These are phyloP conservation scores for Pocillopora grandis DNA, from an alignment of 92 coral and sea anemone species.

Conservation along the genomic window DNA sequence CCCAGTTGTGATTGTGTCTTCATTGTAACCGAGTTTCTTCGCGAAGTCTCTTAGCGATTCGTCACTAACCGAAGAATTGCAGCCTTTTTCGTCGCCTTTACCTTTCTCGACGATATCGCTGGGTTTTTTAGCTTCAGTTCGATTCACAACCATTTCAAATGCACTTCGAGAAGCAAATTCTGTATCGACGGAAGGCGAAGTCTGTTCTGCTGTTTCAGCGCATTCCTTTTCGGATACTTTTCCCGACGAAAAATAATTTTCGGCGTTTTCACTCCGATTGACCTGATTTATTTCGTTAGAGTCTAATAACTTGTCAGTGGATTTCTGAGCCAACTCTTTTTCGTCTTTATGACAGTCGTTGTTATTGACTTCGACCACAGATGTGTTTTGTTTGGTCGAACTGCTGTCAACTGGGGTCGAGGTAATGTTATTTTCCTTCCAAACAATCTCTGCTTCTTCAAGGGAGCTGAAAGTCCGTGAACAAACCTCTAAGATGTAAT, in stretches of 20 bases:
- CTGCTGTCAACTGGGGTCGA: constrained; percentile 31
- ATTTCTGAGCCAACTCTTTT: too few species aligned
- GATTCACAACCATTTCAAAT: constrained; percentile 11
- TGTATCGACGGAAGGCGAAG: background rate
- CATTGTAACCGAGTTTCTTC: constrained; percentile 79
- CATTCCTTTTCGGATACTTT: constrained; percentile 28
- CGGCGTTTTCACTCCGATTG: constrained; percentile 4
- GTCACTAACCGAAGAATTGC: constrained; percentile 19
- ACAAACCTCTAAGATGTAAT: constrained; percentile 78
- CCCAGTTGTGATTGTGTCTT: constrained; percentile 70
- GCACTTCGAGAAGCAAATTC: constrained; percentile 6
- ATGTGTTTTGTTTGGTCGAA: constrained; percentile 24
- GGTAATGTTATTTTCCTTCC: constrained; percentile 35
- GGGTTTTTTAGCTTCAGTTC: constrained; percentile 26
- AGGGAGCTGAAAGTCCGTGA: constrained; percentile 10
- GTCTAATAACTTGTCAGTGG: too few species aligned
- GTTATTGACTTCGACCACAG: constrained; percentile 25
- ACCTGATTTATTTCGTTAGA: background rate
- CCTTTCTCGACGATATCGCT: constrained; percentile 16
- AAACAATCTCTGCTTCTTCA: constrained; percentile 26
- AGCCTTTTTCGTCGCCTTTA: constrained; percentile 8
- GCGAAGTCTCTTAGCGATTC: constrained; percentile 82
- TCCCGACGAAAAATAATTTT: background rate
- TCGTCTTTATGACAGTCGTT: constrained; percentile 5
- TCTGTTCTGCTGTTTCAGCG: constrained; percentile 29